Evolutionary conservation across 37 sponge, comb jelly and placozoan genomes (phyloP).

Genomic region (Lycopodina hypogea): DNA sequence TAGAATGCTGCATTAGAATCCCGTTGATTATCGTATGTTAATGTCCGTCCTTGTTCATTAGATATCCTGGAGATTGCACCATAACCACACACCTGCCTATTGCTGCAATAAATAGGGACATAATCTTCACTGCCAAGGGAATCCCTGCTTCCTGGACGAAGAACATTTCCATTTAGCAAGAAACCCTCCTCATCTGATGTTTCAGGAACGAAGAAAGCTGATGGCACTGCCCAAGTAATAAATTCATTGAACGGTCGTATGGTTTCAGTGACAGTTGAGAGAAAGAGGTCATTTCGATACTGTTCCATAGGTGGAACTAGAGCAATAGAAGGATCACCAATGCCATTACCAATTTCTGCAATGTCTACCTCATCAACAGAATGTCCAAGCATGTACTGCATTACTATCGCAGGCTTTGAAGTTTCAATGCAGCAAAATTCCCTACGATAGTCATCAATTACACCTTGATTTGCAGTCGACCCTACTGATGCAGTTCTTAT

Average conservation of each 20-base stretch:
- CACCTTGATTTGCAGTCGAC: too few relatives aligned
- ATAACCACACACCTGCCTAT: conserved; percentile 29
- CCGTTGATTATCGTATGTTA: background rate
- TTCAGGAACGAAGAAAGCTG: conserved; percentile 23
- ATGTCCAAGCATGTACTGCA: conserved; percentile 50
- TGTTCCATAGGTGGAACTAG: conserved; percentile 42
- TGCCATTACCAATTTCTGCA: background rate
- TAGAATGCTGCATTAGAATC: conserved; percentile 17
- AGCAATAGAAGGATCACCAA: conserved; percentile 52
- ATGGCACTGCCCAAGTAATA: conserved; percentile 8
- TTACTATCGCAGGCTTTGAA: conserved; percentile 29
- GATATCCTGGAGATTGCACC: conserved; percentile 2
- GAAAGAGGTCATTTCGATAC: conserved; percentile 28
- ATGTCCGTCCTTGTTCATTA: background rate
- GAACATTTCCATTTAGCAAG: background rate
- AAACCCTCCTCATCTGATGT: background rate
- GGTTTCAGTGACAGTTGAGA: background rate
- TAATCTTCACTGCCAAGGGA: background rate
- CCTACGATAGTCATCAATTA: background rate
- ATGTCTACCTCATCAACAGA: conserved; percentile 9
- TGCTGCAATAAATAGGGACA: conserved; percentile 10
- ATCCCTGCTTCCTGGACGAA: background rate
- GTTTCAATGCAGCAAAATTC: conserved; percentile 53
- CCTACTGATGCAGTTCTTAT: background rate
- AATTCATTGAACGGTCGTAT: background rate